Evolutionary conservation across 2,888 invertebrate genomes (phyloP).

Genomic region (Trissolcus japonicus): DNA sequence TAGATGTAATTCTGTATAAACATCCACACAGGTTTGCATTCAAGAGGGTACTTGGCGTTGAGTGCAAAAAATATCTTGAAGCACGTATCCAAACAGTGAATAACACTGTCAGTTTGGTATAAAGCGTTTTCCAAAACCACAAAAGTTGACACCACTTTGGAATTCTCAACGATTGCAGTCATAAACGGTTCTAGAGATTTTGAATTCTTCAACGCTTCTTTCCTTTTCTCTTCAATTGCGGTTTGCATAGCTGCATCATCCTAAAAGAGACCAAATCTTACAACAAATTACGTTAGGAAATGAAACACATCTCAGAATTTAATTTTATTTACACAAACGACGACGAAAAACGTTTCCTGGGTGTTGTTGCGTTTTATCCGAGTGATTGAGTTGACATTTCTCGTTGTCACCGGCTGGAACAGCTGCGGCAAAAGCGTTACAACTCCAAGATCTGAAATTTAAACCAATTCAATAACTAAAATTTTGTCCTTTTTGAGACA

Average conservation of each 20-base stretch:
- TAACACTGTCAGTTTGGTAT: slow-evolving; percentile 41
- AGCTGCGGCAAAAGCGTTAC: slow-evolving; percentile 39
- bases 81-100: slow-evolving; percentile 35
- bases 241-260: slow-evolving; percentile 18
- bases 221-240: slow-evolving; percentile 29
- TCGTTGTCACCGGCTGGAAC: slow-evolving; percentile 44
- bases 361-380: slow-evolving; percentile 44
- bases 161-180: slow-evolving; percentile 32
- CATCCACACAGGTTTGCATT: slow-evolving; percentile 45
- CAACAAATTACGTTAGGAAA: neutral
- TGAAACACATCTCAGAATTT: neutral
- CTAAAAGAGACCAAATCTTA: slow-evolving; percentile 6
- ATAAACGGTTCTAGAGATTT: slow-evolving; percentile 41
- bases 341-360: slow-evolving; percentile 40
- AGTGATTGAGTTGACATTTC: slow-evolving; percentile 42
- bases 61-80: slow-evolving; percentile 40
- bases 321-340: slow-evolving; percentile 24
- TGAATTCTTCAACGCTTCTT: slow-evolving; percentile 29
- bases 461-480: neutral
- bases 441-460: slow-evolving; percentile 29
- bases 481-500: neutral
- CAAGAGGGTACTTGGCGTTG: slow-evolving; percentile 35
- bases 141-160: slow-evolving; percentile 21
- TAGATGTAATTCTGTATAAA: slow-evolving; percentile 46
- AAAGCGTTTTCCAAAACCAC: slow-evolving; percentile 35